phyloP scores from a whole-genome alignment of 1,140 invertebrate genomes.

The Paraescarpia echinospica region DNA sequence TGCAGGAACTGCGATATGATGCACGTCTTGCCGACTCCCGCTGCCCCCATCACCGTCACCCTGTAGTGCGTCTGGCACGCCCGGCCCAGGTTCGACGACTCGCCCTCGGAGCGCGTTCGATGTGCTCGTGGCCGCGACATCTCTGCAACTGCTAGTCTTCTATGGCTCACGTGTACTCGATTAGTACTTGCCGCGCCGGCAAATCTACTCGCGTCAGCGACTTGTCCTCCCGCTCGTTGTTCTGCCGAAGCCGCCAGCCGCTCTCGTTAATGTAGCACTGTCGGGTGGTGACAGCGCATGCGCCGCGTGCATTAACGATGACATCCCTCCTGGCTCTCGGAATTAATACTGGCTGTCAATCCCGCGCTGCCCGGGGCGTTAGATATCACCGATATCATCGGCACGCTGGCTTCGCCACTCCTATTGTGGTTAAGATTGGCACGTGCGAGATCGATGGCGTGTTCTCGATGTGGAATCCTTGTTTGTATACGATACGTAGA shows the following conservation, averaged over 20 bases:
- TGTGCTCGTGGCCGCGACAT: background rate
- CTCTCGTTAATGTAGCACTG: background rate
- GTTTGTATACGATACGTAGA: too few species aligned
- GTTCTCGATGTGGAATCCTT: background rate
- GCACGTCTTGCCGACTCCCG: conserved; percentile 66
- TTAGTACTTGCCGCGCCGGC: background rate
- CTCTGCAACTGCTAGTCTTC: background rate
- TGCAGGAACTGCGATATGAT: conserved; percentile 95
- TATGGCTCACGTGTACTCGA: background rate
- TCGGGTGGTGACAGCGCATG: background rate
- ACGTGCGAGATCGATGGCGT: background rate
- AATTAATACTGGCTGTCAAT: background rate
- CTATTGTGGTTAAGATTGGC: background rate
- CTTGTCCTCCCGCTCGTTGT: background rate
- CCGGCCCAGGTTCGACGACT: background rate
- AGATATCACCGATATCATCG: background rate
- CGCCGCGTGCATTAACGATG: background rate
- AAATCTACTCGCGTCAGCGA: background rate
- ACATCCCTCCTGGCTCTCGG: background rate
- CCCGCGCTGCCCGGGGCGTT: background rate
- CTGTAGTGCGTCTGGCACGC: conserved; percentile 10
- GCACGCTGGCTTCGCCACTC: background rate
- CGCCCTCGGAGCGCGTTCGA: background rate
- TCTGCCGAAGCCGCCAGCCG: background rate
- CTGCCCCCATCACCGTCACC: conserved; percentile 20